Conservation (phyloP, 2,113 vertebrate genomes). For the Tautogolabrus adspersus region DNA sequence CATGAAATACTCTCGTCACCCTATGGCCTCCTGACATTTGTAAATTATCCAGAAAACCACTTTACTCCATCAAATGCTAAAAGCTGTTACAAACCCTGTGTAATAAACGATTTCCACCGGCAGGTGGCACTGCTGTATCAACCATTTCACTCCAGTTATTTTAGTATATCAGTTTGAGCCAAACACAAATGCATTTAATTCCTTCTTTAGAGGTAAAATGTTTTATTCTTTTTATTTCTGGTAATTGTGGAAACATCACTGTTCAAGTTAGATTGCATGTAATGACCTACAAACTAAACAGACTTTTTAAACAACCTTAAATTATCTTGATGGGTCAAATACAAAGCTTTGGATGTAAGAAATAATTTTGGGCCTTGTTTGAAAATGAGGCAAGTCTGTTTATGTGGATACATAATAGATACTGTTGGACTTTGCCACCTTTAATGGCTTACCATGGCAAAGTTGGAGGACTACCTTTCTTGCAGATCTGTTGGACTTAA, state of each 20-base stretch:
- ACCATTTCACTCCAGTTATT: neutral
- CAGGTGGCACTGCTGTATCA: constrained; percentile 68
- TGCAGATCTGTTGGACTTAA: neutral
- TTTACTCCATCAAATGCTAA: neutral
- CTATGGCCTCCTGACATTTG: neutral
- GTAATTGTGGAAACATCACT: neutral
- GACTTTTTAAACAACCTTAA: neutral
- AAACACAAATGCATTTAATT: neutral
- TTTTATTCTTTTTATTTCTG: neutral
- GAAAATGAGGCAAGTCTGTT: neutral
- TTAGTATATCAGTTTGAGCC: too few relatives aligned
- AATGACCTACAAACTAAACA: neutral
- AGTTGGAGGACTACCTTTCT: neutral
- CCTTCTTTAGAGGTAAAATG: neutral
- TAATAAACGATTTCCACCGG: constrained; percentile 36
- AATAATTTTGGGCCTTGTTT: neutral
- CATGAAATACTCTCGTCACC: neutral
- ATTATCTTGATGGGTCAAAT: neutral
- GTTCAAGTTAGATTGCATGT: too few relatives aligned
- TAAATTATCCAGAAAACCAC: neutral
- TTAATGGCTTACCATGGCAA: neutral
- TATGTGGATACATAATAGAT: neutral
- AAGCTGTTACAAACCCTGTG: neutral
- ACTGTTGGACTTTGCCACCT: neutral
- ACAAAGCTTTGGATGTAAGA: neutral